These are phyloP conservation scores for Listronotus oregonensis DNA, from an alignment of 1,140 invertebrate genomes.

Conservation along the genomic window DNA sequence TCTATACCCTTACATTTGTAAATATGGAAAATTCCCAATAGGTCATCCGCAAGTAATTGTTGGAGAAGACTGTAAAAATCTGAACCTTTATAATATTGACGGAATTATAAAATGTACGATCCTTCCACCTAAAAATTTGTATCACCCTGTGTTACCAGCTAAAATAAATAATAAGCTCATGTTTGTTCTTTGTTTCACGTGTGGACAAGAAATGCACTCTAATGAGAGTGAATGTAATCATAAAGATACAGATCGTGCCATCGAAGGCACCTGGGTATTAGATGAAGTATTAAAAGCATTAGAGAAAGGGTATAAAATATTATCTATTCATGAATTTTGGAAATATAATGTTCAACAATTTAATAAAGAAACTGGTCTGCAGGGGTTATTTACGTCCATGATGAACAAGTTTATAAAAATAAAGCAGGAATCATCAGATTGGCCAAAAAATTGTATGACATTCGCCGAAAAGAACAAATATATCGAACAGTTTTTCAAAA, in stretches of 20 bases:
- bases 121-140: slow-evolving; percentile 49
- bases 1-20: slow-evolving; percentile 51
- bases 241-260: slow-evolving; percentile 42
- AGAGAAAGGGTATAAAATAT: slow-evolving; percentile 40
- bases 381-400: slow-evolving; percentile 48
- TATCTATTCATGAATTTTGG: slow-evolving; percentile 55
- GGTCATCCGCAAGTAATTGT: slow-evolving; percentile 47
- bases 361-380: background rate
- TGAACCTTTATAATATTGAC: slow-evolving; percentile 29
- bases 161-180: slow-evolving; percentile 46
- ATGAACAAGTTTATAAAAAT: slow-evolving; percentile 53
- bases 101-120: slow-evolving; percentile 49
- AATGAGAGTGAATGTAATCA: slow-evolving; percentile 45
- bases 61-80: slow-evolving; percentile 15
- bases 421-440: slow-evolving; percentile 51
- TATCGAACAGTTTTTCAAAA: slow-evolving; percentile 49
- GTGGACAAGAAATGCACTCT: slow-evolving; percentile 26
- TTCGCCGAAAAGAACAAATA: slow-evolving; percentile 48
- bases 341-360: slow-evolving; percentile 16
- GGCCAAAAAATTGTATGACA: slow-evolving; percentile 45
- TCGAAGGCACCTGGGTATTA: slow-evolving; percentile 54
- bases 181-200: slow-evolving; percentile 50
- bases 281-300: slow-evolving; percentile 53
- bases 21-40: slow-evolving; percentile 51
- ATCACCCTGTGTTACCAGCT: slow-evolving; percentile 48